Percentiles rank a stretch among this genome's conserved stretches.
phyloP scores from a whole-genome alignment of 2,113 vertebrate genomes.

The Sylvilagus bachmani region DNA sequence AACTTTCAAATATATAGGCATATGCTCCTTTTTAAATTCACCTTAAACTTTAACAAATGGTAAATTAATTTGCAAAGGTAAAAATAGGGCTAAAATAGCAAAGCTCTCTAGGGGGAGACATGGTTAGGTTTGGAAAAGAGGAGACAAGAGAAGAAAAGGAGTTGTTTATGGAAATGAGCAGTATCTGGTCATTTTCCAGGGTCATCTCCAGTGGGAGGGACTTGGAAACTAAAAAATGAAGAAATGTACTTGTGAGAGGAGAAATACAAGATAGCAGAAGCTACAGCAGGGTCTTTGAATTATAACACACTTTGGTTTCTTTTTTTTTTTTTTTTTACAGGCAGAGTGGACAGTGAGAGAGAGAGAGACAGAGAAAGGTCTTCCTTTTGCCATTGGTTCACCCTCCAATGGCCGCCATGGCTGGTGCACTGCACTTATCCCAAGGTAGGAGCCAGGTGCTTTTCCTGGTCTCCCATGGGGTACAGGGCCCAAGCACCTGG shows the following conservation, averaged over 20 bases:
- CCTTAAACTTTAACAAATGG: background rate
- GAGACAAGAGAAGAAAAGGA: background rate
- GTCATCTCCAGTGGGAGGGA: background rate
- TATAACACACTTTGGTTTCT: background rate
- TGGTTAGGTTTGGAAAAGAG: background rate
- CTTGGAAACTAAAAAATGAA: background rate
- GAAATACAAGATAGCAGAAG: background rate
- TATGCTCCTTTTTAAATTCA: too few relatives aligned
- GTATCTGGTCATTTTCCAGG: background rate
- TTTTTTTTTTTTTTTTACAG: too few relatives aligned
- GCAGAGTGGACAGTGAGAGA: too few relatives aligned
- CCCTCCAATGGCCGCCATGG: too few relatives aligned
- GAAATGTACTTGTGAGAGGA: background rate
- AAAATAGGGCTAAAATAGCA: background rate
- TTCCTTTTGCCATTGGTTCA: too few relatives aligned
- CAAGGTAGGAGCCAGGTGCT: too few relatives aligned
- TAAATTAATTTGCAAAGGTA: background rate
- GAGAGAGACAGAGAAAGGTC: too few relatives aligned
- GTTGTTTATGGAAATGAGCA: background rate
- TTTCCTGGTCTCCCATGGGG: too few relatives aligned
- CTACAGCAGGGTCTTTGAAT: background rate
- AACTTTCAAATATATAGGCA: too few relatives aligned
- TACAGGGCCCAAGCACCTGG: too few relatives aligned
- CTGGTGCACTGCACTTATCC: too few relatives aligned
- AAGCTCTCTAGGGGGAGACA: fast-evolving